Evolutionary conservation across 1,140 invertebrate species (phyloP).

Genomic region (Pomacea maculata): DNA sequence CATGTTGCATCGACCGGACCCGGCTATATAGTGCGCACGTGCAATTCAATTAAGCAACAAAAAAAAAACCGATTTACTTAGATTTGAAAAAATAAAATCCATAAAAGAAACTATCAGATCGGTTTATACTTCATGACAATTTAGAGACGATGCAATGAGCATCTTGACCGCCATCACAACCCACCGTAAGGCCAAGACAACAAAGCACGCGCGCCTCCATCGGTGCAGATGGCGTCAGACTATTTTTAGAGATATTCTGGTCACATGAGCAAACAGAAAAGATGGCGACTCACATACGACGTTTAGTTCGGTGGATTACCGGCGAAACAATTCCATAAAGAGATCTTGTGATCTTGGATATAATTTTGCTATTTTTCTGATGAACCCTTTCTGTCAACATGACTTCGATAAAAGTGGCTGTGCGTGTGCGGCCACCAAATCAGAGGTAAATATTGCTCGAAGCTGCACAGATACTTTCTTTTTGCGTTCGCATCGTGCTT

Average conservation of each 20-base stretch:
- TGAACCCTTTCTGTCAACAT: conserved; percentile 29
- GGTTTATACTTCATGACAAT: no score
- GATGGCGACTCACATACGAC: conserved; percentile 12
- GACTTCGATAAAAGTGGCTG: conserved; percentile 61
- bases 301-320: neutral
- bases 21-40: no score
- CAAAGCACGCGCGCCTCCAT: neutral
- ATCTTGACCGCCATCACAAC: no score
- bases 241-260: conserved; percentile 14
- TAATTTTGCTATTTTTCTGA: neutral
- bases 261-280: conserved; percentile 23
- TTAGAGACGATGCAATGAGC: no score
- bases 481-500: neutral
- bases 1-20: no score
- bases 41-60: no score
- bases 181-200: neutral
- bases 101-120: no score
- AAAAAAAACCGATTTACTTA: no score
- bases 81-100: no score
- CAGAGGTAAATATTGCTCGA: conserved; percentile 39
- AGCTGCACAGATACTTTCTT: neutral
- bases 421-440: conserved; percentile 58
- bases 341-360: neutral
- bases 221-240: neutral
- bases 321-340: neutral